Conservation (phyloP, 2,113 vertebrate genomes). For the Glaucomys volans region DNA sequence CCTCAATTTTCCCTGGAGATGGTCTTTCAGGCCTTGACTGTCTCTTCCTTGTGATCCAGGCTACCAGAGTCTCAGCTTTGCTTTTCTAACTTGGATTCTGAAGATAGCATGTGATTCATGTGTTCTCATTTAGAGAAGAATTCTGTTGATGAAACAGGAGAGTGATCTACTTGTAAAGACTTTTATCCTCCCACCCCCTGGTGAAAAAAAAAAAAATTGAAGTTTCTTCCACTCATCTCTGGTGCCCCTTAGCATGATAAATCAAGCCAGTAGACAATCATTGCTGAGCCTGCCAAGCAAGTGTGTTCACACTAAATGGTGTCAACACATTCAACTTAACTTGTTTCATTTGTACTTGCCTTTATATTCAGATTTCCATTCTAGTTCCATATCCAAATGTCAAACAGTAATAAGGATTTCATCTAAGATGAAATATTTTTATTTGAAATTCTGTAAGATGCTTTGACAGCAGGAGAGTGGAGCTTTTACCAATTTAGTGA, state of each 20-base stretch:
- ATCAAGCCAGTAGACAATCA: neutral
- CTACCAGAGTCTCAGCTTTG: neutral
- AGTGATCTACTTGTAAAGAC: neutral
- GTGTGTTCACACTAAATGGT: neutral
- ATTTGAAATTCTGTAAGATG: conserved; percentile 49
- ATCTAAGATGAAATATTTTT: conserved; percentile 31
- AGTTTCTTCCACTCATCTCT: neutral
- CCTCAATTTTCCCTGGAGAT: neutral
- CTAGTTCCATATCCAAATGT: conserved; percentile 6
- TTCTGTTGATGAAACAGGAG: neutral
- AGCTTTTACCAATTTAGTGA: conserved; percentile 22
- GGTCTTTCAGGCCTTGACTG: fast-evolving
- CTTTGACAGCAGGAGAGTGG: conserved; percentile 22
- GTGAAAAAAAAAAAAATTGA: neutral
- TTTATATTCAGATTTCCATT: conserved; percentile 55
- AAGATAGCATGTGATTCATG: neutral
- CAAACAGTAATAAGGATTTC: conserved; percentile 42
- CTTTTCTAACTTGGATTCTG: neutral
- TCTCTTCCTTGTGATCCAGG: neutral
- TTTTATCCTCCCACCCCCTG: neutral
- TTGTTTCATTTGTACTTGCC: neutral
- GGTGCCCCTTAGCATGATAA: neutral
- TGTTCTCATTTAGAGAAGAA: neutral
- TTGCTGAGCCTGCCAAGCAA: neutral
- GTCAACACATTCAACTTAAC: neutral